These are phyloP conservation scores for Aromia moschata DNA, from an alignment of 2,888 invertebrate genomes.

Conservation along the genomic window DNA sequence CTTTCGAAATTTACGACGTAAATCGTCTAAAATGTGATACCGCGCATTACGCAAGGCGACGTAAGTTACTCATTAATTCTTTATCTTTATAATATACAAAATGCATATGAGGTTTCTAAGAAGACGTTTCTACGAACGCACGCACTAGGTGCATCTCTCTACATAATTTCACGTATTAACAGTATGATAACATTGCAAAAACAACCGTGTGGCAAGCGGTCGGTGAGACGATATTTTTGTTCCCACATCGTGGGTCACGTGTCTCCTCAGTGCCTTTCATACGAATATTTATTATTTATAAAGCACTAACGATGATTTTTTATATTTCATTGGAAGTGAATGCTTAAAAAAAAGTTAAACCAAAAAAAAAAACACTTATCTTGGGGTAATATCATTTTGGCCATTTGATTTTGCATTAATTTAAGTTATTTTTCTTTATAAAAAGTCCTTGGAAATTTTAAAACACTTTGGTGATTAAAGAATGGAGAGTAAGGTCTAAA, in stretches of 20 bases:
- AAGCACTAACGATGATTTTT: no score
- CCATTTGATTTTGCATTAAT: no score
- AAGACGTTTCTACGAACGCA: constrained; percentile 24
- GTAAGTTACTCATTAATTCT: constrained; percentile 31
- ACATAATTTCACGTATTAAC: constrained; percentile 32
- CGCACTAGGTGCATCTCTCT: constrained; percentile 29
- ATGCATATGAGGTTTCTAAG: constrained; percentile 30
- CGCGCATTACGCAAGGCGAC: constrained; percentile 23
- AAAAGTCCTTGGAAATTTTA: no score
- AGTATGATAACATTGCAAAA: constrained; percentile 28
- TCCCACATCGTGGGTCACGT: background rate
- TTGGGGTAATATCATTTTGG: no score
- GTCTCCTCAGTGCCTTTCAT: background rate
- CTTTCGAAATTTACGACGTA: constrained; percentile 21
- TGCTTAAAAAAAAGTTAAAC: no score
- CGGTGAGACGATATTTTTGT: background rate
- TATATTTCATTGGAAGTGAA: no score
- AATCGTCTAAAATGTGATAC: constrained; percentile 19
- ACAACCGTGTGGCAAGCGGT: constrained; percentile 16
- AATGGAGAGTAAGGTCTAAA: no score
- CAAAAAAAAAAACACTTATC: no score
- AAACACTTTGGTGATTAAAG: no score
- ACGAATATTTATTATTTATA: background rate
- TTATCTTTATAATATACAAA: constrained; percentile 28
- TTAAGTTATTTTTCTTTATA: no score